These are phyloP conservation scores for Triplophysa dalaica DNA, from an alignment of 2,113 vertebrate genomes.

Conservation along the genomic window DNA sequence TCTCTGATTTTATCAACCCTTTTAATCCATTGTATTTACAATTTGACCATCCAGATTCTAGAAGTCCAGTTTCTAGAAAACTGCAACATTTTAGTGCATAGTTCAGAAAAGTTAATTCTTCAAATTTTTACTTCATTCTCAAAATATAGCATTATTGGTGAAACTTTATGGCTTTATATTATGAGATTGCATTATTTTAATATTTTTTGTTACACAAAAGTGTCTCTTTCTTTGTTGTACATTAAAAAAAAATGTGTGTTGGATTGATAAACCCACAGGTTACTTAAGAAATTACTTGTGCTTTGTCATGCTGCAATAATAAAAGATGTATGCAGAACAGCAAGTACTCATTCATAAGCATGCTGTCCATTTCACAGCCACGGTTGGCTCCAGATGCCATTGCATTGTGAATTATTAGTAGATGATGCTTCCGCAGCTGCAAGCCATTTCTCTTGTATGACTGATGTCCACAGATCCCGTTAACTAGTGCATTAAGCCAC, in stretches of 20 bases:
- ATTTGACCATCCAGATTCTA: too few species aligned
- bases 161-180: too few species aligned
- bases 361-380: constrained; percentile 9
- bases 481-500: constrained; percentile 26
- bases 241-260: not conserved
- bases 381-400: constrained; percentile 19
- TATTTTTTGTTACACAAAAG: too few species aligned
- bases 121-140: too few species aligned
- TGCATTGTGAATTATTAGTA: constrained; percentile 20
- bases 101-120: too few species aligned
- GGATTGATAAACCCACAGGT: not conserved
- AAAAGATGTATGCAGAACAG: not conserved
- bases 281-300: not conserved
- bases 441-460: constrained; percentile 29
- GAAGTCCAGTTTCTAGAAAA: too few species aligned
- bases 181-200: too few species aligned
- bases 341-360: constrained; percentile 26
- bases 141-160: too few species aligned
- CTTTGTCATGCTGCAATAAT: constrained; percentile 8
- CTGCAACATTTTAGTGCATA: too few species aligned
- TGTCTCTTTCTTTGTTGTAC: too few species aligned
- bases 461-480: constrained; percentile 2
- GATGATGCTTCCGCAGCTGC: not conserved
- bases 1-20: too few species aligned
- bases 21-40: too few species aligned